Percentiles rank a stretch among this genome's conserved stretches.
Evolutionary conservation across 2,113 vertebrate species (phyloP).

Genomic region (Rissa tridactyla): DNA sequence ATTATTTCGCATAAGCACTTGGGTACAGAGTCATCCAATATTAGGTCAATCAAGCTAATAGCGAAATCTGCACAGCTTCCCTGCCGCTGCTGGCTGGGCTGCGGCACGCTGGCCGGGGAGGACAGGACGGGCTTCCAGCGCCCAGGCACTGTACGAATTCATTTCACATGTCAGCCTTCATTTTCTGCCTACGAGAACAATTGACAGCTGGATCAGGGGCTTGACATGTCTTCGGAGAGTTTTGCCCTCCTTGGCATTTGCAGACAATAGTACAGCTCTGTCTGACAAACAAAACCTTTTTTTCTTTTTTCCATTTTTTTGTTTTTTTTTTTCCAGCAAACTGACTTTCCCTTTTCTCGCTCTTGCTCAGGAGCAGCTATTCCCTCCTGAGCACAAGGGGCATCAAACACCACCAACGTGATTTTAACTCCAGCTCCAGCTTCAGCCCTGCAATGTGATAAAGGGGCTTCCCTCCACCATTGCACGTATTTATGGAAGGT

Average conservation of each 20-base stretch:
- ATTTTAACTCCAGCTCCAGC: neutral
- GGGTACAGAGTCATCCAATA: neutral
- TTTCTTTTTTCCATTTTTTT: neutral
- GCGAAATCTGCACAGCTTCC: neutral
- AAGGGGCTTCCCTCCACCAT: neutral
- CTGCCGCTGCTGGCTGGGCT: neutral
- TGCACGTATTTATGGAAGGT: neutral
- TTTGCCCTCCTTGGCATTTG: slow-evolving; percentile 17
- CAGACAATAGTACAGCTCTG: slow-evolving; percentile 20
- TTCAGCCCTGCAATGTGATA: neutral
- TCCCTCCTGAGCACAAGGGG: fast-evolving
- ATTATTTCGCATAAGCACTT: slow-evolving; percentile 59
- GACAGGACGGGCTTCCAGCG: neutral
- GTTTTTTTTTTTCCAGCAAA: fast-evolving
- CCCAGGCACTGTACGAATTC: neutral
- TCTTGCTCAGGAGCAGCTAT: neutral
- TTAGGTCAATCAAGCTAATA: slow-evolving; percentile 24
- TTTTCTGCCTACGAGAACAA: slow-evolving; percentile 32
- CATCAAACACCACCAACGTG: neutral
- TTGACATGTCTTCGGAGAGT: slow-evolving; percentile 21
- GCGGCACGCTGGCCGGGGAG: neutral
- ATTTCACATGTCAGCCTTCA: slow-evolving; percentile 3
- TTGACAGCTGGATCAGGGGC: slow-evolving; percentile 39
- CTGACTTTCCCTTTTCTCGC: neutral
- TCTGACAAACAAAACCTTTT: slow-evolving; percentile 27